Conservation (phyloP, 1,140 invertebrate species). For the Papilio helenus region DNA sequence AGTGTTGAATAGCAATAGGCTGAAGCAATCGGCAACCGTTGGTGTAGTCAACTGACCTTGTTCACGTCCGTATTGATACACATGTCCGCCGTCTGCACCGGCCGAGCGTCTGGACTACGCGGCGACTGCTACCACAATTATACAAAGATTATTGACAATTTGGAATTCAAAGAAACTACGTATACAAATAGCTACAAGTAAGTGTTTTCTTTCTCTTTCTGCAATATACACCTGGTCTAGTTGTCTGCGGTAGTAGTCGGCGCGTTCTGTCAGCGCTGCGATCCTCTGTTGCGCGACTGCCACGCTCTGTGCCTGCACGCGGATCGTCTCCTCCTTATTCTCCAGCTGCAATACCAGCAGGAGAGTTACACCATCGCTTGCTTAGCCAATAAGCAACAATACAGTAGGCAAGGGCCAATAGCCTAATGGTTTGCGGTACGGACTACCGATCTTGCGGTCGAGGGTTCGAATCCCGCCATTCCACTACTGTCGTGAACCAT, state of each 20-base stretch:
- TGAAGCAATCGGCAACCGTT: neutral
- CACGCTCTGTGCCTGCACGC: conserved; percentile 67
- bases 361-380: neutral
- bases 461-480: too few relatives aligned
- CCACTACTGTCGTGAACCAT: too few relatives aligned
- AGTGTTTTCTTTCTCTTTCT: conserved; percentile 1
- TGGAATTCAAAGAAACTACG: too few relatives aligned
- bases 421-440: too few relatives aligned
- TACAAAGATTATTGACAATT: neutral
- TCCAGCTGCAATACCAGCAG: conserved; percentile 52
- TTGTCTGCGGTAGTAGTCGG: neutral
- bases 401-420: too few relatives aligned
- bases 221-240: conserved; percentile 12
- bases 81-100: conserved; percentile 47
- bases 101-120: conserved; percentile 34
- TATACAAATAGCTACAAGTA: neutral
- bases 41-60: conserved; percentile 45
- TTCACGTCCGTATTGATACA: conserved; percentile 37
- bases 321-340: conserved; percentile 71
- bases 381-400: neutral
- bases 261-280: conserved; percentile 48
- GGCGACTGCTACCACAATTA: conserved; percentile 12
- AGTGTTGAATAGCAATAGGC: too few relatives aligned
- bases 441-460: too few relatives aligned
- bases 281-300: conserved; percentile 64